phyloP scores from a whole-genome alignment of 1,140 invertebrate genomes.

The Bombus cullumanus region DNA sequence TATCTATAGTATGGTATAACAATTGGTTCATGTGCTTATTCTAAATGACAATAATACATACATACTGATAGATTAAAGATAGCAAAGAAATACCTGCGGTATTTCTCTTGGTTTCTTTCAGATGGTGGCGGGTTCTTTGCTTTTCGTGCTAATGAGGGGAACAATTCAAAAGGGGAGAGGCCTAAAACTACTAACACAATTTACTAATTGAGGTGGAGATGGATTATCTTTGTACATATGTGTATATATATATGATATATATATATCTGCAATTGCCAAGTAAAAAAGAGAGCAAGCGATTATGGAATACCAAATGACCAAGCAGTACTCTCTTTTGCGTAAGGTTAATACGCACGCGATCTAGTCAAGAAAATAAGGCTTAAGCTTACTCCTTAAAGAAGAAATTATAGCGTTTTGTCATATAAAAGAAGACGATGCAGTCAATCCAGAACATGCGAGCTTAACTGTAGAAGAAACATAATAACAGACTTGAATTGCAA shows the following conservation, averaged over 20 bases:
- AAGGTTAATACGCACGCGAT: neutral
- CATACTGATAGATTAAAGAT: slow-evolving; percentile 27
- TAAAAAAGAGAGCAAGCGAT: neutral
- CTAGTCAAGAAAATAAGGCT: slow-evolving; percentile 49
- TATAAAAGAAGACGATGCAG: slow-evolving; percentile 30
- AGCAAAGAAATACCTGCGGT: slow-evolving; percentile 70
- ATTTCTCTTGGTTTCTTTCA: slow-evolving; percentile 78
- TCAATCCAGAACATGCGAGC: neutral
- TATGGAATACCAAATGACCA: slow-evolving; percentile 2
- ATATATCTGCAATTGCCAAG: neutral
- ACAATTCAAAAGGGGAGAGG: slow-evolving; percentile 47
- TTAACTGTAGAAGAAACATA: neutral
- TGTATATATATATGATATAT: neutral
- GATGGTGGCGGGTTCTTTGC: slow-evolving; percentile 78
- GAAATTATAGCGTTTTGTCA: slow-evolving; percentile 45
- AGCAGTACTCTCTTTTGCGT: neutral
- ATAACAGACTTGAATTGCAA: neutral
- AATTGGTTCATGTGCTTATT: neutral
- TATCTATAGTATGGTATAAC: neutral
- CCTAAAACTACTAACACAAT: slow-evolving; percentile 48
- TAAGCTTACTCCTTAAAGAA: slow-evolving; percentile 6
- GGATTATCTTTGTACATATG: neutral
- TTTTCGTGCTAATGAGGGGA: slow-evolving; percentile 72
- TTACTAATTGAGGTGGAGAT: slow-evolving; percentile 22
- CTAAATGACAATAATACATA: too few species aligned